Conservation (phyloP, 2,797 vertebrate genomes). For the Mormyrus proboscirostris region DNA sequence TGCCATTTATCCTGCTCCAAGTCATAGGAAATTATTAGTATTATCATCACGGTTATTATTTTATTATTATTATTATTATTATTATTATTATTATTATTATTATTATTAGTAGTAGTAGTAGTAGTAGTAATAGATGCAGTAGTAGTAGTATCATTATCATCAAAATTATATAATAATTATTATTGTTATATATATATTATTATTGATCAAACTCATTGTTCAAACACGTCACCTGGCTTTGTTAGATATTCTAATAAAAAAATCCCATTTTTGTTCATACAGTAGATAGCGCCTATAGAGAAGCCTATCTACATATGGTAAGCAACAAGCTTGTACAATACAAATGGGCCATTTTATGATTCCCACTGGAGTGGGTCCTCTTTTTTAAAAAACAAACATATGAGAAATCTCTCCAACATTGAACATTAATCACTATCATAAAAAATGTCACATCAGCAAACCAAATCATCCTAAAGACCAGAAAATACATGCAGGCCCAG, state of each 20-base stretch:
- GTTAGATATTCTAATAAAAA: not conserved
- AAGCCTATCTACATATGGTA: not conserved
- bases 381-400: not conserved
- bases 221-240: not conserved
- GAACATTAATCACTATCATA: conserved; percentile 1
- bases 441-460: not conserved
- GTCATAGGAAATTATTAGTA: not conserved
- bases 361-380: not conserved
- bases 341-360: not conserved
- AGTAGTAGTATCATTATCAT: not conserved
- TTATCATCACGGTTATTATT: not conserved
- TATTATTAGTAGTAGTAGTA: not conserved
- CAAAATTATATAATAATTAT: not conserved
- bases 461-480: not conserved
- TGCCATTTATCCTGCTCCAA: not conserved
- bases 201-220: not conserved
- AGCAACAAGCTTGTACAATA: not conserved
- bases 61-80: not conserved
- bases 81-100: not conserved
- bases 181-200: not conserved
- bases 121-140: too few species aligned
- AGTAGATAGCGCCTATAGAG: not conserved
- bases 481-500: not conserved
- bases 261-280: not conserved
- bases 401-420: not conserved